Base-by-base conservation (phyloP, 2,797 vertebrate species). In the Poecile montanus region DNA sequence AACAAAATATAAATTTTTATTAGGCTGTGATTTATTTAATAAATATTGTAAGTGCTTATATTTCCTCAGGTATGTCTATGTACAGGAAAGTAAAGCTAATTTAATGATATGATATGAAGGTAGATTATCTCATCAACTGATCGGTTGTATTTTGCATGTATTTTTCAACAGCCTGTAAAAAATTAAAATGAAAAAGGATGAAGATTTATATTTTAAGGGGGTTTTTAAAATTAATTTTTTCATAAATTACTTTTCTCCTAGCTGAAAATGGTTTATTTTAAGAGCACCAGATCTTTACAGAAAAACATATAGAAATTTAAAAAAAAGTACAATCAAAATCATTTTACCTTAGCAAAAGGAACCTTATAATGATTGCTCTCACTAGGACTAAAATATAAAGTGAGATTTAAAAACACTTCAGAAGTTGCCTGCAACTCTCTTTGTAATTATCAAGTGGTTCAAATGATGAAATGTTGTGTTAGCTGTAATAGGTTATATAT, bases 211-310 rank as follows among this genome's bases (percentile, higher is more conserved):
- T 58, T 89, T 75, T 62, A 81, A 72, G 14, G 2, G 3, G 9
- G 5, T 47, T 80, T 83, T 81, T 77, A 20, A 1, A 21, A 51
- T 45, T 0, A 25, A 5, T 3, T 34, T 50, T 89, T 86, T 54
- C 2, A 56, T 23, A 70, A 79, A 78, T 61, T 71, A 6, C 6
- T 89, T 77, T 80, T 89, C 38, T 76, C 16, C 80, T 38, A 76
- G 32, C 44, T 86, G 36, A 70, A 91, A 95, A 89, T 83, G 17
- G n/a, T 58, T 88, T 71, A 58, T 92, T 57, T 89, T 78, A 45
- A 26, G 81, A 95, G 75, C 45, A 23, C 70, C 25, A 87, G 54
- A 53, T 54, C 34, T 85, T 72, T 80, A 56, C 15, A 79, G 50
- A 88, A 93, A 94, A 96, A 62, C 7, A 60, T 60, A 66, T 0